Evolutionary conservation across 2,797 vertebrate species (phyloP).

Genomic region (Yasuhikotakia modesta): DNA sequence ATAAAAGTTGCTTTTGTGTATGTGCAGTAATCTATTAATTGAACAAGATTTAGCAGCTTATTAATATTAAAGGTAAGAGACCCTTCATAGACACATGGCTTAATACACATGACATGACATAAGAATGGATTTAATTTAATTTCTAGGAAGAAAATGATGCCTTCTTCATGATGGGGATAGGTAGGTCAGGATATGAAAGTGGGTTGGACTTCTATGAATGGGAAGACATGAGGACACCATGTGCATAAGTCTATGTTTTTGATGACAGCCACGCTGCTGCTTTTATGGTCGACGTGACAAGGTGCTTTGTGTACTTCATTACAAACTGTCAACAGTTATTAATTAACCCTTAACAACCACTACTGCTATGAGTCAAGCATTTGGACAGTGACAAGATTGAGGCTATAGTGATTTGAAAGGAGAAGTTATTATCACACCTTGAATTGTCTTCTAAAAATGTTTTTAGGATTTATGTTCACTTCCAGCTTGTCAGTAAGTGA

Average conservation of each 20-base stretch:
- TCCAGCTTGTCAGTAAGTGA: not conserved
- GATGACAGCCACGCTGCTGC: no score
- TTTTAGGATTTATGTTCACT: not conserved
- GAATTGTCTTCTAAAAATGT: not conserved
- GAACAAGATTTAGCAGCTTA: conserved; percentile 1
- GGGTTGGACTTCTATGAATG: not conserved
- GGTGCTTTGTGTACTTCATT: conserved; percentile 37
- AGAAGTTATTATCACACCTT: conserved; percentile 34
- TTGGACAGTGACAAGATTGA: conserved; percentile 28
- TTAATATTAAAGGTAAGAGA: not conserved
- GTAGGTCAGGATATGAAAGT: not conserved
- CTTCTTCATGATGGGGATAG: not conserved
- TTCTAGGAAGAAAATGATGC: not conserved
- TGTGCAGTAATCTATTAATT: not conserved
- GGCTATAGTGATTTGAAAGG: conserved; percentile 8
- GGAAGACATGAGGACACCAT: conserved; percentile 22
- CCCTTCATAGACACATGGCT: not conserved
- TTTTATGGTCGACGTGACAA: conserved; percentile 36
- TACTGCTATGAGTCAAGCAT: not conserved
- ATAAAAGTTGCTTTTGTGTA: not conserved
- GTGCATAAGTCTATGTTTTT: conserved; percentile 15
- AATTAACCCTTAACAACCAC: conserved; percentile 29
- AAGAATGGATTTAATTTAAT: conserved; percentile 1
- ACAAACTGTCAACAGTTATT: conserved; percentile 39
- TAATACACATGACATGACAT: not conserved